Percentiles rank a stretch among this genome's conserved stretches.
These are phyloP conservation scores for Varanus salvator DNA, from an alignment of 2,113 vertebrate genomes.

Conservation along the genomic window DNA sequence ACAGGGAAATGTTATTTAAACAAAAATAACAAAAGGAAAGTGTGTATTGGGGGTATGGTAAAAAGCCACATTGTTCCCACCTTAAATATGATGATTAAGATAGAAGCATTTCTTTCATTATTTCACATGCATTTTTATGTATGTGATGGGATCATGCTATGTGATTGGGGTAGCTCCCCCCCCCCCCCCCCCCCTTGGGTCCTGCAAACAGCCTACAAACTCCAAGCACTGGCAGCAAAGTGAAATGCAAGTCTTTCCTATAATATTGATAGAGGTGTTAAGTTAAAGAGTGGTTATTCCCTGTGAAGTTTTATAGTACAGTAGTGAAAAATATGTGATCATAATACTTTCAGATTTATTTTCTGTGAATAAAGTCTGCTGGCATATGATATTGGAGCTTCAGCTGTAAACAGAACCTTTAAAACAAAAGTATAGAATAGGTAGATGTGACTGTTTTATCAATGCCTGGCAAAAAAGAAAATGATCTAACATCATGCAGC, in stretches of 20 bases:
- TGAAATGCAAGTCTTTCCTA: not conserved
- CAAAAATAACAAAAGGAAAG: too few species aligned
- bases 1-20: too few species aligned
- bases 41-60: too few species aligned
- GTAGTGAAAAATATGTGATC: constrained; percentile 35
- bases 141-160: not conserved
- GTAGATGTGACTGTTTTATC: constrained; percentile 28
- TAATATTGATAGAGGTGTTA: not conserved
- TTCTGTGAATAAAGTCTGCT: constrained; percentile 25
- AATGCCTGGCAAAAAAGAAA: constrained; percentile 50
- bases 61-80: too few species aligned
- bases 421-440: constrained; percentile 44
- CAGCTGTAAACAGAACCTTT: constrained; percentile 25
- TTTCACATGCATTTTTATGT: not conserved
- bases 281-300: constrained; percentile 2
- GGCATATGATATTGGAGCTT: not conserved
- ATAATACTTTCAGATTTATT: constrained; percentile 12
- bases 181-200: not conserved
- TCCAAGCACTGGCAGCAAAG: not conserved
- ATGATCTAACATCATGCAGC: constrained; percentile 45
- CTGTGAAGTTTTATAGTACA: constrained; percentile 5
- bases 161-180: too few species aligned
- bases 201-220: not conserved
- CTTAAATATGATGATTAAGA: not conserved
- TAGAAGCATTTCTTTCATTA: too few species aligned